Conservation (phyloP, 2,113 vertebrate genomes). For the Pithys albifrons region DNA sequence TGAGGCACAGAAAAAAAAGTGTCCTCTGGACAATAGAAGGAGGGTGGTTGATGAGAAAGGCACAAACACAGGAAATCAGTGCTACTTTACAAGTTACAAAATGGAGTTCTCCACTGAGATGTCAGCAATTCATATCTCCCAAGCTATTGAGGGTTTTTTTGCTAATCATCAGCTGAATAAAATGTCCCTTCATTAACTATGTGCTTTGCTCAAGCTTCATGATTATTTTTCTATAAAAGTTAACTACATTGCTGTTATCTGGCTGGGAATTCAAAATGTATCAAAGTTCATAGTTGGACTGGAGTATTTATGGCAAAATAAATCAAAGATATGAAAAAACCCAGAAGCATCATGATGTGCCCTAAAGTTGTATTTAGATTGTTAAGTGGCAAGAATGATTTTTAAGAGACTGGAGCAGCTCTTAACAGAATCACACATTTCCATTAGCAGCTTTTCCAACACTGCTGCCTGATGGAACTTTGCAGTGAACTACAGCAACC, state of each 20-base stretch:
- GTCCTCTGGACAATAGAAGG: not conserved
- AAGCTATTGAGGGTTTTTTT: fast-evolving
- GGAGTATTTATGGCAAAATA: not conserved
- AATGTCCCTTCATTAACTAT: not conserved
- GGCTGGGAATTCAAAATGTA: not conserved
- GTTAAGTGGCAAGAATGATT: not conserved
- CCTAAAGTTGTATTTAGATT: not conserved
- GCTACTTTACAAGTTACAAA: not conserved
- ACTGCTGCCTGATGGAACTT: not conserved
- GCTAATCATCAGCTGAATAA: not conserved
- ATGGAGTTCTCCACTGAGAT: not conserved
- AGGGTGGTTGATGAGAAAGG: not conserved
- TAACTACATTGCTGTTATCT: not conserved
- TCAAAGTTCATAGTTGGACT: not conserved
- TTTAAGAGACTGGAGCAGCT: not conserved
- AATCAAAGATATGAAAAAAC: not conserved
- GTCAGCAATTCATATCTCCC: not conserved
- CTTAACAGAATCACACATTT: not conserved
- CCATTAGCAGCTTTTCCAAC: not conserved
- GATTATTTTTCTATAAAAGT: not conserved
- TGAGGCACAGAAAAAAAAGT: not conserved
- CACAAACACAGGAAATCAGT: not conserved
- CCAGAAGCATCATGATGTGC: not conserved
- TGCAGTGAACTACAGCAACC: not conserved
- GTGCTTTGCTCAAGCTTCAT: not conserved